phyloP scores from a whole-genome alignment of 2,797 vertebrate species.

The Rhynchonycteris naso region DNA sequence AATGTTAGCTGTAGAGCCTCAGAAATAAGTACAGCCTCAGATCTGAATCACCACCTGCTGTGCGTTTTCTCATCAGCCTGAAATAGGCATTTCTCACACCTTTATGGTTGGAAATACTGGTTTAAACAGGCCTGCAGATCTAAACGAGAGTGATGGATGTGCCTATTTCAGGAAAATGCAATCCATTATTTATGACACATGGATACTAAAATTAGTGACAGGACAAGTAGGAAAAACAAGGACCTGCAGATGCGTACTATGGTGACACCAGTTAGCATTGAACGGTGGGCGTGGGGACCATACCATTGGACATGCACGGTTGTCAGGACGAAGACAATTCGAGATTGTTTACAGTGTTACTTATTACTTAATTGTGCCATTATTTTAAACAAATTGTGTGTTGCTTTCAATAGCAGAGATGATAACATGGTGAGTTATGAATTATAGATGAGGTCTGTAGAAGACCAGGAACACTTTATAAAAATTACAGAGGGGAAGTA shows the following conservation, averaged over 20 bases:
- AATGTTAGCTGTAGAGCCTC: conserved; percentile 10
- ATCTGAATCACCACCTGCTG: conserved; percentile 37
- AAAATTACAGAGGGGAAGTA: conserved; percentile 36
- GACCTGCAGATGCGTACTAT: not conserved
- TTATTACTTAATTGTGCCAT: not conserved
- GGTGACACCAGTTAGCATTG: not conserved
- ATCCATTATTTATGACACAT: conserved; percentile 50
- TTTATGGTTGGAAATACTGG: conserved; percentile 67
- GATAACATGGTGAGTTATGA: not conserved
- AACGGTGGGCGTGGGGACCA: not conserved
- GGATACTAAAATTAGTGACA: conserved; percentile 68
- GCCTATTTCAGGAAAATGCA: conserved; percentile 65
- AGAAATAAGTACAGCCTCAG: conserved; percentile 59
- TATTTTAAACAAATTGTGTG: not conserved
- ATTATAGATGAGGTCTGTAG: not conserved
- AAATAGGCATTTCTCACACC: conserved; percentile 76
- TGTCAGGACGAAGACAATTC: not conserved
- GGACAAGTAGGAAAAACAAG: conserved; percentile 50
- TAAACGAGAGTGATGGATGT: conserved; percentile 65
- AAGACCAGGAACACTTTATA: not conserved
- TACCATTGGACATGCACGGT: not conserved
- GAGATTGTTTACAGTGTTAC: not conserved
- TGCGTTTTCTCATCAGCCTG: conserved; percentile 56
- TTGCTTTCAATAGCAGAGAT: conserved; percentile 22
- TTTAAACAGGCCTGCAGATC: conserved; percentile 60